A percentile compares a stretch with the other conserved stretches of the same genome.
phyloP scores from a whole-genome alignment of 2,797 vertebrate genomes.

The Arctocebus calabarensis region DNA sequence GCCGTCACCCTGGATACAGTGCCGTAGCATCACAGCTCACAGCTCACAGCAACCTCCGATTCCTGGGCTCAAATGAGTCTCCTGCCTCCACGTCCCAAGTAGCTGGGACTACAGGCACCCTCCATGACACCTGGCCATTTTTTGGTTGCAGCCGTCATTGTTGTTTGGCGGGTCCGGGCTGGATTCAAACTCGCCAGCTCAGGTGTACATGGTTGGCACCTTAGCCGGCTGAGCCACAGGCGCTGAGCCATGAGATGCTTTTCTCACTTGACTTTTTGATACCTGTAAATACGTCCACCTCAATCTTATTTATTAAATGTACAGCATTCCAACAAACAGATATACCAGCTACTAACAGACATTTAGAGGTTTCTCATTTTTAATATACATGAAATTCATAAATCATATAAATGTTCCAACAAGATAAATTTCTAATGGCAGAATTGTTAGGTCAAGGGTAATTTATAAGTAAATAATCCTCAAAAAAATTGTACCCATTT shows the following conservation, averaged over 20 bases:
- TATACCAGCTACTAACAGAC: neutral
- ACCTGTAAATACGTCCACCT: neutral
- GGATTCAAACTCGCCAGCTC: too few species aligned
- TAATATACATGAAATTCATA: constrained; percentile 3
- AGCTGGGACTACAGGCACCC: too few species aligned
- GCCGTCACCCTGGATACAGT: too few species aligned
- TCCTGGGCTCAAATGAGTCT: too few species aligned
- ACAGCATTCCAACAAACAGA: constrained; percentile 6
- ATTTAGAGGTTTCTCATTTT: neutral
- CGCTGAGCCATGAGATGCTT: neutral
- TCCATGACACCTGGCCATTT: too few species aligned
- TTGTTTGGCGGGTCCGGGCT: too few species aligned
- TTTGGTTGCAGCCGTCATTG: too few species aligned
- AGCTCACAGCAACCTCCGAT: too few species aligned
- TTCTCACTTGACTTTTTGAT: neutral
- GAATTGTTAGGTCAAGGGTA: neutral
- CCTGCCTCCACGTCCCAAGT: too few species aligned
- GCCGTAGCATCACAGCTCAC: too few species aligned
- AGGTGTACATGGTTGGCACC: too few species aligned
- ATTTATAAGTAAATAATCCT: neutral
- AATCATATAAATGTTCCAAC: neutral
- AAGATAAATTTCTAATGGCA: constrained; percentile 1
- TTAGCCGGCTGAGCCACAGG: too few species aligned
- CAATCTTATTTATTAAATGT: constrained; percentile 11
- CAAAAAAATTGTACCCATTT: neutral